These are phyloP conservation scores for Squalus acanthias DNA, from an alignment of 2,797 vertebrate species.

Conservation along the genomic window DNA sequence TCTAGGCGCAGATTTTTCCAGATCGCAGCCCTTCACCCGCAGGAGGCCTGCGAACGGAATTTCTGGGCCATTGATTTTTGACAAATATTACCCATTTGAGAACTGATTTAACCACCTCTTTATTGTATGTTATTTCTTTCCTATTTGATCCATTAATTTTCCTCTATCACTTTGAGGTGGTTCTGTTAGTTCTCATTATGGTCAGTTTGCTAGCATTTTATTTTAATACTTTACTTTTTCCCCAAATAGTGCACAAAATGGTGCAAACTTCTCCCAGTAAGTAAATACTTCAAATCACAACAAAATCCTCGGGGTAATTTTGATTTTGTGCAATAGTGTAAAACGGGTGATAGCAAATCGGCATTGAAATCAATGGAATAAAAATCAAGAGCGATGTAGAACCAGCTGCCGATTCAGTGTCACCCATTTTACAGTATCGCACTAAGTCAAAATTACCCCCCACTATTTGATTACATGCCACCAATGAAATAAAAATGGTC, in stretches of 20 bases:
- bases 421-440: too few relatives aligned
- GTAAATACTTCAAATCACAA: background rate
- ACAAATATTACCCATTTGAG: background rate
- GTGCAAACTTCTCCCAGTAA: background rate
- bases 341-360: background rate
- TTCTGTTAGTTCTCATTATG: background rate
- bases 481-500: background rate
- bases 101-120: background rate
- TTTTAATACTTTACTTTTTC: background rate
- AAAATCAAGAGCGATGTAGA: too few relatives aligned
- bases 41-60: too few relatives aligned
- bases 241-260: background rate
- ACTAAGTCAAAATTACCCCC: background rate
- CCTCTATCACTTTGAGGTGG: background rate
- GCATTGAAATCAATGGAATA: background rate
- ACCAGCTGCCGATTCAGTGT: background rate
- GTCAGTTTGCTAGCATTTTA: background rate
- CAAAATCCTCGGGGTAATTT: background rate
- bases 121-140: background rate
- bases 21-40: too few relatives aligned
- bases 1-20: too few relatives aligned
- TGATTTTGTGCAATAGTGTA: background rate
- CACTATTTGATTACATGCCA: background rate
- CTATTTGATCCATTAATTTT: background rate
- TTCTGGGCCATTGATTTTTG: conserved; percentile 7